Percentiles rank a stretch among this genome's conserved stretches.
phyloP scores from a whole-genome alignment of 1,140 invertebrate genomes.

The Teleopsis dalmanni region DNA sequence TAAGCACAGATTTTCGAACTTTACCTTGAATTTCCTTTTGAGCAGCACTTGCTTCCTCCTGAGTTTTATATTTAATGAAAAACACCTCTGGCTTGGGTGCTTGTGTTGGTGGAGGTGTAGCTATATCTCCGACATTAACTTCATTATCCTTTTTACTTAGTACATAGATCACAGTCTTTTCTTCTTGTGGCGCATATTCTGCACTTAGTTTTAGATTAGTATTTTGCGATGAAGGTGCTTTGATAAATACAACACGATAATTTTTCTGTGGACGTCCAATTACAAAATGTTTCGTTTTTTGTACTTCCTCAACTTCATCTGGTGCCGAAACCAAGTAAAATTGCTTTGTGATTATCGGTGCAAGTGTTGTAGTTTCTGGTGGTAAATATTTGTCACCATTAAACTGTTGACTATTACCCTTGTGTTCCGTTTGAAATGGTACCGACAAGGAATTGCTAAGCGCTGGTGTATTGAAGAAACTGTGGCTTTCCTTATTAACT shows the following conservation, averaged over 20 bases:
- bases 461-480: conserved; percentile 1
- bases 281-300: conserved; percentile 9
- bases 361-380: not conserved
- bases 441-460: not conserved
- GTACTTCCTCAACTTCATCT: conserved; percentile 8
- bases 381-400: conserved; percentile 5
- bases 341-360: conserved; percentile 16
- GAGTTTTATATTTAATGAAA: conserved; percentile 64
- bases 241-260: conserved; percentile 81
- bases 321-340: conserved; percentile 16
- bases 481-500: not conserved
- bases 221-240: conserved; percentile 60
- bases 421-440: conserved; percentile 1
- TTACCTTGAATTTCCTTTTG: conserved; percentile 33
- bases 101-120: conserved; percentile 45
- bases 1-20: conserved; percentile 35
- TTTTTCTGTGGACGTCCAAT: conserved; percentile 57
- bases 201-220: conserved; percentile 55
- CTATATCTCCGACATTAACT: conserved; percentile 26
- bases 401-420: not conserved
- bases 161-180: conserved; percentile 78
- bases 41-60: conserved; percentile 46
- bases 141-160: conserved; percentile 56
- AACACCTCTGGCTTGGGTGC: conserved; percentile 65
- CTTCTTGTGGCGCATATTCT: conserved; percentile 60